These are phyloP conservation scores for Eonycteris spelaea DNA, from an alignment of 2,113 vertebrate genomes.

Conservation along the genomic window DNA sequence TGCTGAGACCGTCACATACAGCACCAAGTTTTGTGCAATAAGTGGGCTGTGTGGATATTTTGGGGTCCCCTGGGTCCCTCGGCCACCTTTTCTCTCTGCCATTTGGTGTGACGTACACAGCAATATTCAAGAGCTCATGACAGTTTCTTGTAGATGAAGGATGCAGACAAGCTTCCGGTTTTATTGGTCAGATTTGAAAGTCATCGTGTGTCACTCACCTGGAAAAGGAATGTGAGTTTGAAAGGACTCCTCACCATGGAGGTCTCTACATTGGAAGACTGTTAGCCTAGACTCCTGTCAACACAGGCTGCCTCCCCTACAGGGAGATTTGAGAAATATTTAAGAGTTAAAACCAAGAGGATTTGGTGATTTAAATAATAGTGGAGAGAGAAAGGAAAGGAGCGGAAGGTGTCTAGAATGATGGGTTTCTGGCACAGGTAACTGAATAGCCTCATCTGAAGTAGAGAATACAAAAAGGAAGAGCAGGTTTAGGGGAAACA, in stretches of 20 bases:
- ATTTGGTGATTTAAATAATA: background rate
- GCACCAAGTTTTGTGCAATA: background rate
- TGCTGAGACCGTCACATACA: background rate
- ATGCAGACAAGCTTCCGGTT: background rate
- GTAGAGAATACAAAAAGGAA: background rate
- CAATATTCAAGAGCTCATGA: background rate
- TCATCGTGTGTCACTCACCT: background rate
- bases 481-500: background rate
- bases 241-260: background rate
- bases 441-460: background rate
- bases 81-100: background rate
- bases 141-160: background rate
- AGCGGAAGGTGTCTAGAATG: background rate
- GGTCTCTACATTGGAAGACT: background rate
- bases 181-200: slow-evolving; percentile 13
- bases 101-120: background rate
- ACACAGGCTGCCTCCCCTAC: background rate
- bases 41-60: background rate
- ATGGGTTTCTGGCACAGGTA: background rate
- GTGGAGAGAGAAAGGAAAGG: background rate
- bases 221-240: background rate
- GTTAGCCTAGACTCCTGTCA: background rate
- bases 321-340: background rate
- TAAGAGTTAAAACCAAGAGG: background rate
- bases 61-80: background rate